Evolutionary conservation across 2,888 invertebrate genomes (phyloP).

Genomic region (Cryptus viduatorius): DNA sequence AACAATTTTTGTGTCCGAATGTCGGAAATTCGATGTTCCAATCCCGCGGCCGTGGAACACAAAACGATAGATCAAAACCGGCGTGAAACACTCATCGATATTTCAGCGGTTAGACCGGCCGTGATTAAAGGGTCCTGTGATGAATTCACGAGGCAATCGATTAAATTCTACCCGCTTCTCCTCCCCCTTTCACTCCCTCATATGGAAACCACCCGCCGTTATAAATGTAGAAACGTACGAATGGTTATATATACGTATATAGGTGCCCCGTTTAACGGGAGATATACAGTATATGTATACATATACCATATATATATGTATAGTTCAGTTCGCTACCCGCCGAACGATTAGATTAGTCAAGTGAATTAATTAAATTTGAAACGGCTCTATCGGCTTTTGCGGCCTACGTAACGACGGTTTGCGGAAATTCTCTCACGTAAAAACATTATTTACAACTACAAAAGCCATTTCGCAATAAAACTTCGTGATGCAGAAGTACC

Average conservation of each 20-base stretch:
- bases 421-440: constrained; percentile 2
- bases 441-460: constrained; percentile 12
- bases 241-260: neutral
- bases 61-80: constrained; percentile 35
- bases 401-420: neutral
- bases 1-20: neutral
- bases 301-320: neutral
- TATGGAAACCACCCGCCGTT: constrained; percentile 11
- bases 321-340: constrained; percentile 9
- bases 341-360: constrained; percentile 41
- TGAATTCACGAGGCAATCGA: constrained; percentile 53
- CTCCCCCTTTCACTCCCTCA: neutral
- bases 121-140: constrained; percentile 52
- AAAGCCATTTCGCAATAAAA: neutral
- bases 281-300: neutral
- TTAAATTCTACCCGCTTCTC: constrained; percentile 7
- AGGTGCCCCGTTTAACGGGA: neutral
- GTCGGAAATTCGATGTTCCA: neutral
- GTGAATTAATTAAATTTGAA: constrained; percentile 43
- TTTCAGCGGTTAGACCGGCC: constrained; percentile 47
- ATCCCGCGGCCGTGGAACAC: constrained; percentile 19
- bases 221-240: constrained; percentile 30
- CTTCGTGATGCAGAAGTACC: neutral
- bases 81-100: constrained; percentile 29
- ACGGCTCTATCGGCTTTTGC: constrained; percentile 26